Evolutionary conservation across 2,797 vertebrate genomes (phyloP).

Genomic region (Percopsis omiscomaycus): DNA sequence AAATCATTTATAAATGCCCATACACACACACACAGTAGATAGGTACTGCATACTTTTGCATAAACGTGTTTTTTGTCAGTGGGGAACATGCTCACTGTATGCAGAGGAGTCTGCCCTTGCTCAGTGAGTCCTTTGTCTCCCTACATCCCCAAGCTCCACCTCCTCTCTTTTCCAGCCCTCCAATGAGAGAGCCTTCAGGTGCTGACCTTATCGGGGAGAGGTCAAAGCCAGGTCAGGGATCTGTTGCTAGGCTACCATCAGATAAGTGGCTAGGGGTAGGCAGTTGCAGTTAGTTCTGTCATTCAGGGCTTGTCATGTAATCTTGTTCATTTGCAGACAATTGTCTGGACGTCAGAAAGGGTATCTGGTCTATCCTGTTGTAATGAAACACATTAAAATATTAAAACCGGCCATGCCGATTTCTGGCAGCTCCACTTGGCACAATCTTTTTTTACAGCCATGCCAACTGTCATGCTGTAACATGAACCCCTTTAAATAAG

Average conservation of each 20-base stretch:
- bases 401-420: conserved; percentile 78
- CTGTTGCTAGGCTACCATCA: conserved; percentile 85
- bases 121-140: conserved; percentile 75
- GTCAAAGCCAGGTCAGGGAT: conserved; percentile 85
- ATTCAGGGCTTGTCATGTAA: conserved; percentile 82
- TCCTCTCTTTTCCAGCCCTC: conserved; percentile 67
- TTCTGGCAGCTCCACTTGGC: conserved; percentile 73
- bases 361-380: conserved; percentile 80
- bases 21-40: conserved; percentile 24
- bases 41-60: conserved; percentile 58
- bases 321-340: conserved; percentile 85
- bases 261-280: conserved; percentile 79
- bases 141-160: conserved; percentile 73
- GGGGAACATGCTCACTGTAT: conserved; percentile 63
- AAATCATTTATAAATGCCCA: conserved; percentile 28
- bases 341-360: conserved; percentile 80
- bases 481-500: conserved; percentile 69
- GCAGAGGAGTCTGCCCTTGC: conserved; percentile 71
- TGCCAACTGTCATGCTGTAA: conserved; percentile 74
- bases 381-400: conserved; percentile 86
- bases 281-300: conserved; percentile 74
- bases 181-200: conserved; percentile 85
- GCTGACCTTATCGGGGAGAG: conserved; percentile 85
- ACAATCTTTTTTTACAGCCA: conserved; percentile 67
- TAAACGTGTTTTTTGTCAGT: conserved; percentile 59